Percentiles rank a stretch among this genome's conserved stretches.
phyloP scores from a whole-genome alignment of 1,140 invertebrate genomes.

The Eumaeus atala region DNA sequence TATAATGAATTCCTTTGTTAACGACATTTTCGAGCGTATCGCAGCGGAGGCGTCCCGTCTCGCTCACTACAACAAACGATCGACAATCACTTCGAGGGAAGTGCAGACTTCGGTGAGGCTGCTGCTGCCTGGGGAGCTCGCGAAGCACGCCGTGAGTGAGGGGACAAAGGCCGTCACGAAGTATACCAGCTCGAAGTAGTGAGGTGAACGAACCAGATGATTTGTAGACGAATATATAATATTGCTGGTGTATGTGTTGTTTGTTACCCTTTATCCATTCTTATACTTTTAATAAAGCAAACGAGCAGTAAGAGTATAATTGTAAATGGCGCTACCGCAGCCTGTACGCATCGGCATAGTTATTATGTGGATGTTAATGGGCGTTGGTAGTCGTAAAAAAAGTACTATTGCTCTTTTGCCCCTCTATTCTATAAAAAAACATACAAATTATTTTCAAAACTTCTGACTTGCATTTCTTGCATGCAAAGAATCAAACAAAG shows the following conservation, averaged over 20 bases:
- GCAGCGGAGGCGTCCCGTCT: constrained; percentile 81
- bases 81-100: constrained; percentile 75
- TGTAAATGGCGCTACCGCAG: no score
- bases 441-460: no score
- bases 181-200: constrained; percentile 31
- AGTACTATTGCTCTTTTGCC: no score
- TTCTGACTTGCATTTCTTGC: no score
- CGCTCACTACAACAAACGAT: constrained; percentile 82
- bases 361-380: no score
- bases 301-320: no score
- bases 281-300: no score
- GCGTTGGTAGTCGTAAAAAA: no score
- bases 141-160: constrained; percentile 53
- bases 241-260: neutral
- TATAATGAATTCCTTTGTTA: constrained; percentile 79
- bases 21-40: constrained; percentile 79
- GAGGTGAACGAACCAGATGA: no score
- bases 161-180: constrained; percentile 33
- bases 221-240: neutral
- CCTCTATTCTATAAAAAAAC: no score
- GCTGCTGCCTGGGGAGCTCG: constrained; percentile 76
- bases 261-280: neutral
- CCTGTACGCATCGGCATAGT: no score
- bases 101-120: constrained; percentile 75
- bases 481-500: no score